These are phyloP conservation scores for Scaptomyza graminum DNA, from an alignment of 1,140 invertebrate species.

Conservation along the genomic window DNA sequence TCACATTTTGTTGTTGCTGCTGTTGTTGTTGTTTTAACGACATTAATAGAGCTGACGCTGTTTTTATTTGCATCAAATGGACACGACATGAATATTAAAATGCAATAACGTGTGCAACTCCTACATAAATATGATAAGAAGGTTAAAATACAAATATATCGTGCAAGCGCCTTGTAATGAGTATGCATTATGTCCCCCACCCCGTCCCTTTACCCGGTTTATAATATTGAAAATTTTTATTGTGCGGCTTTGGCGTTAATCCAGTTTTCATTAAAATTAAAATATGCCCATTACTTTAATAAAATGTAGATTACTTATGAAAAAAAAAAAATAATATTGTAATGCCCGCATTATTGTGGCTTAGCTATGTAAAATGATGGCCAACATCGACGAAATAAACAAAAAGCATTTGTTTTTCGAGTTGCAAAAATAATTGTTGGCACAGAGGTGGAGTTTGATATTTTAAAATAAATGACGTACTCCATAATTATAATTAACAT, in stretches of 20 bases:
- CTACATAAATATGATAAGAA: neutral
- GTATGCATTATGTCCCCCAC: neutral
- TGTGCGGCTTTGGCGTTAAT: conserved; percentile 50
- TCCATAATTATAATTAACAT: neutral
- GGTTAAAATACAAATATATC: neutral
- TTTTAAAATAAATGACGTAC: neutral
- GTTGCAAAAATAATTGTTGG: neutral
- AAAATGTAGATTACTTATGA: conserved; percentile 79
- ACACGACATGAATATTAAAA: conserved; percentile 13
- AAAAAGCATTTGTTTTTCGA: conserved; percentile 1
- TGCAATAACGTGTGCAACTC: neutral
- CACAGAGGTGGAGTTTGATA: neutral
- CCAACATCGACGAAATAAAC: conserved; percentile 1
- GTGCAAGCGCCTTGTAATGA: conserved; percentile 2
- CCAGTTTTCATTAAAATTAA: conserved; percentile 55
- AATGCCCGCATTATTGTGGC: conserved; percentile 59
- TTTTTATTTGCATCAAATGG: conserved; percentile 3
- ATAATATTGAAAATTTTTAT: conserved; percentile 48
- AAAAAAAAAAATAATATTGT: conserved; percentile 70
- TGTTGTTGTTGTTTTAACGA: conserved; percentile 9
- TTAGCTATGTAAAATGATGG: conserved; percentile 73
- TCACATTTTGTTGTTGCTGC: neutral
- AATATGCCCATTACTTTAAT: conserved; percentile 58
- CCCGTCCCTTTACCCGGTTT: neutral
- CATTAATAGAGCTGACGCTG: neutral